These are phyloP conservation scores for Tipula helvola DNA, from an alignment of 2,888 invertebrate genomes.

Conservation along the genomic window DNA sequence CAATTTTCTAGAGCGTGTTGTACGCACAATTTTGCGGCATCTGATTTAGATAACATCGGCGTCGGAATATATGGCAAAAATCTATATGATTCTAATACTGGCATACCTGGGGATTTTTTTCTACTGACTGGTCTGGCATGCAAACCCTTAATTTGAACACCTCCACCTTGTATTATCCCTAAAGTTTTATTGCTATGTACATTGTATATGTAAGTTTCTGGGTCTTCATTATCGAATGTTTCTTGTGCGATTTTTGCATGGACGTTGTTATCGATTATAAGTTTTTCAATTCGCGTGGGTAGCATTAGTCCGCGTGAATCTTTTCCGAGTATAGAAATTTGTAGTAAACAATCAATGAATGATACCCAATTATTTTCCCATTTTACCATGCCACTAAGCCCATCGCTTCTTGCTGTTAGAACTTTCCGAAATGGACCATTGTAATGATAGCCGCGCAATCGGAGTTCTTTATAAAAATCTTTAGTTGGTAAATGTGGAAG, in stretches of 20 bases:
- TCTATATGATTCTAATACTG: conserved; percentile 61
- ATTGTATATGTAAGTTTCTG: too few relatives aligned
- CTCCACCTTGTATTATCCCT: too few relatives aligned
- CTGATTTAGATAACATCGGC: conserved; percentile 25
- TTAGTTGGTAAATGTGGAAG: conserved; percentile 38
- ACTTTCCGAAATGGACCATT: conserved; percentile 29
- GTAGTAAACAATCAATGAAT: conserved; percentile 78
- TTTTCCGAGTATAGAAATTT: conserved; percentile 59
- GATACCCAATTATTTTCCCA: conserved; percentile 41
- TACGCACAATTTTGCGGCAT: conserved; percentile 46
- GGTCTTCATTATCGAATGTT: too few relatives aligned
- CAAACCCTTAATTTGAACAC: too few relatives aligned
- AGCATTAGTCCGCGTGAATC: conserved; percentile 57
- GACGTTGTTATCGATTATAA: conserved; percentile 52
- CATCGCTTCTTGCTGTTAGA: conserved; percentile 27
- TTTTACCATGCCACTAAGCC: conserved; percentile 29
- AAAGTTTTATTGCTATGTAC: too few relatives aligned
- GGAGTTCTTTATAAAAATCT: conserved; percentile 58
- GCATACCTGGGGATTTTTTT: conserved; percentile 51
- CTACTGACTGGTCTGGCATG: conserved; percentile 45
- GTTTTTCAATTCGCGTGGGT: conserved; percentile 59
- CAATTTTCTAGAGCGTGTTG: conserved; percentile 65
- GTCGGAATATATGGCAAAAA: conserved; percentile 52
- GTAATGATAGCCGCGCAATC: conserved; percentile 57
- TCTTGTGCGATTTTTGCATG: conserved; percentile 27